A percentile compares a stretch with the other conserved stretches of the same genome.
phyloP scores from a whole-genome alignment of 2,888 invertebrate genomes.

The Limnephilus rhombicus region DNA sequence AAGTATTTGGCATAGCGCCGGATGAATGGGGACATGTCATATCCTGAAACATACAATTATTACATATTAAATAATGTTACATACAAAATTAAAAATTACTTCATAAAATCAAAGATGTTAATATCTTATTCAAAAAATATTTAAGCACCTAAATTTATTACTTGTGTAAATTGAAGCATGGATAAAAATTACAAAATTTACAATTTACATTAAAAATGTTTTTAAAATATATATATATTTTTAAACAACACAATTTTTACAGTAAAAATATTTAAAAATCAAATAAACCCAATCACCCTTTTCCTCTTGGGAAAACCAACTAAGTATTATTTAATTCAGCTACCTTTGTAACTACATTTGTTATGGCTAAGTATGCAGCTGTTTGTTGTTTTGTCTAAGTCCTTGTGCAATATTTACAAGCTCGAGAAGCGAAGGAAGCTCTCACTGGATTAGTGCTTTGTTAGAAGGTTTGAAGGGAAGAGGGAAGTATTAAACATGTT shows the following conservation, averaged over 20 bases:
- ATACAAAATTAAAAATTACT: background rate
- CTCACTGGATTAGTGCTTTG: constrained; percentile 57
- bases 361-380: background rate
- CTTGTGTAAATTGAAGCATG: background rate
- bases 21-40: constrained; percentile 99
- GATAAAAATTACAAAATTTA: background rate
- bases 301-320: background rate
- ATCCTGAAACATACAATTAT: constrained; percentile 81
- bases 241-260: background rate
- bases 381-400: background rate
- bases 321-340: background rate
- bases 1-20: constrained; percentile 99
- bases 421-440: constrained; percentile 48
- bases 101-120: background rate
- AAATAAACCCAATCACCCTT: background rate
- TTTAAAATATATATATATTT: background rate
- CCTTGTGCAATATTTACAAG: constrained; percentile 46
- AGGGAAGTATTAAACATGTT: constrained; percentile 54
- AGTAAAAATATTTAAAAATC: background rate
- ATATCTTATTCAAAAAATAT: background rate
- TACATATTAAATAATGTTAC: constrained; percentile 29
- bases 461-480: constrained; percentile 45
- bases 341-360: background rate
- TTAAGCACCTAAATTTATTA: background rate
- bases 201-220: background rate